Conservation (phyloP, 2,797 vertebrate genomes). For the Chaunax sp. region DNA sequence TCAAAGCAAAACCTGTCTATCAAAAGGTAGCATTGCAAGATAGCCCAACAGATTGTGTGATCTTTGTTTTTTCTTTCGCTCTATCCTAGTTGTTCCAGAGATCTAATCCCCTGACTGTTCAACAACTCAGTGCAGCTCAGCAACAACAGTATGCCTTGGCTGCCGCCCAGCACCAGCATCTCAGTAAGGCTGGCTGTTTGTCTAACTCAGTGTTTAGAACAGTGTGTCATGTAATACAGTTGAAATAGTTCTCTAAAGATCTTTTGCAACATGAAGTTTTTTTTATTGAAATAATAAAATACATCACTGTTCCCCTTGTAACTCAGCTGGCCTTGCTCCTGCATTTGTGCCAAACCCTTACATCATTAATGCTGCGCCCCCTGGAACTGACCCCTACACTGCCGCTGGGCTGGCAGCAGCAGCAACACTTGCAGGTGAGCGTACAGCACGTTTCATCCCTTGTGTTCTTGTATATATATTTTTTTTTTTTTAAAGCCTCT, state of each 20-base stretch:
- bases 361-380: conserved; percentile 96
- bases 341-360: conserved; percentile 99
- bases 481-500: too few relatives aligned
- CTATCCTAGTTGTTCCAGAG: conserved; percentile 95
- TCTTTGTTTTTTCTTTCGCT: neutral
- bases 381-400: conserved; percentile 96
- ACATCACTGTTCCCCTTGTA: conserved; percentile 10
- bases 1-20: conserved; percentile 1
- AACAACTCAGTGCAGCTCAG: conserved; percentile 94
- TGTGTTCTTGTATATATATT: neutral
- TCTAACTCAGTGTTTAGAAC: neutral
- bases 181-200: conserved; percentile 83
- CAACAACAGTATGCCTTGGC: conserved; percentile 97
- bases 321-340: conserved; percentile 93
- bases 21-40: conserved; percentile 1
- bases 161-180: conserved; percentile 94
- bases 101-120: conserved; percentile 92
- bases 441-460: conserved; percentile 1
- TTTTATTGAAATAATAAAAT: conserved; percentile 33
- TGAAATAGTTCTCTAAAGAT: neutral
- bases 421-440: conserved; percentile 92
- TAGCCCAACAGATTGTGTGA: conserved; percentile 26
- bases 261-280: neutral
- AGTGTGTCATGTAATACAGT: neutral
- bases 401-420: conserved; percentile 96